These are phyloP conservation scores for Strix uralensis DNA, from an alignment of 2,113 vertebrate genomes.

Conservation along the genomic window DNA sequence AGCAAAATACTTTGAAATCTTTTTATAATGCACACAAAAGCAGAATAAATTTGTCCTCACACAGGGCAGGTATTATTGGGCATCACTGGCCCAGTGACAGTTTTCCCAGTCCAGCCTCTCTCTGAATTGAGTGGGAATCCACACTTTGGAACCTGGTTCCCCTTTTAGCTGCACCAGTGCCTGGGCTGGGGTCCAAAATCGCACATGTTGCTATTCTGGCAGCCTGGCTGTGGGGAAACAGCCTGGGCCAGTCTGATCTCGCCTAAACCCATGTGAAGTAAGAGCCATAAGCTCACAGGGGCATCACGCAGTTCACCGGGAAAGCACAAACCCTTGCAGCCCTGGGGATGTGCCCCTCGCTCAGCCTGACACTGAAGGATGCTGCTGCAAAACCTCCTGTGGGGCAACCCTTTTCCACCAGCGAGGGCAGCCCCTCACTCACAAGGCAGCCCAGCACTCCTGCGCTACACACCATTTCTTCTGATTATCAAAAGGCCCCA, in stretches of 20 bases:
- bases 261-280: background rate
- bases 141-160: background rate
- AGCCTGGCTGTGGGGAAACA: background rate
- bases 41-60: background rate
- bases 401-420: background rate
- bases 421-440: background rate
- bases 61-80: background rate
- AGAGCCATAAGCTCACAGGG: background rate
- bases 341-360: accelerated
- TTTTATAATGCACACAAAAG: background rate
- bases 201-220: accelerated
- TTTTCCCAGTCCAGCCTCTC: background rate
- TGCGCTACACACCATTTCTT: no score
- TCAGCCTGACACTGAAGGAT: background rate
- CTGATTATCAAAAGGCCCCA: background rate
- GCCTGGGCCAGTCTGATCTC: background rate
- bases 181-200: background rate
- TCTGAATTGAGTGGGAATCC: background rate
- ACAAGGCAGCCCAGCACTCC: background rate
- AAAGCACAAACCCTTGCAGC: background rate
- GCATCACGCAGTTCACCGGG: accelerated
- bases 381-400: background rate
- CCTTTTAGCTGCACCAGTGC: background rate
- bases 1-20: background rate
- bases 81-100: background rate